Evolutionary conservation across 2,888 invertebrate genomes (phyloP).

Genomic region (Leptinotarsa haldemani): DNA sequence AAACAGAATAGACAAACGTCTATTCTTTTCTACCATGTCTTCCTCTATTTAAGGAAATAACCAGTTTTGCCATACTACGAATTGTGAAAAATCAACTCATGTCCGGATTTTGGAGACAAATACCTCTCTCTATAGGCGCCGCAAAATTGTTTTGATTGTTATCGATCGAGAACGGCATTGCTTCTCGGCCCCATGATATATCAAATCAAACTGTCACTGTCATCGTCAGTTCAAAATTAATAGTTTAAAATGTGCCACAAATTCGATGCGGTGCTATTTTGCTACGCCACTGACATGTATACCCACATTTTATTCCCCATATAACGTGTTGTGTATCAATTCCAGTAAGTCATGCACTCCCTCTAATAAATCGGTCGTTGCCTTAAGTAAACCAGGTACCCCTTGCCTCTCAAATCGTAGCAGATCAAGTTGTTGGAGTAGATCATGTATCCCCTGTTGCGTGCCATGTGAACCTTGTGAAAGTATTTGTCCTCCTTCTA

Average conservation of each 20-base stretch:
- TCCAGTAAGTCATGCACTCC: slow-evolving; percentile 3
- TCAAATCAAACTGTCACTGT: not conserved
- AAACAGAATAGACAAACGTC: too few species aligned
- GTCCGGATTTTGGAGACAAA: too few species aligned
- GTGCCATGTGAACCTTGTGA: not conserved
- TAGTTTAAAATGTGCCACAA: slow-evolving; percentile 1
- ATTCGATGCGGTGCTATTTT: slow-evolving; percentile 14
- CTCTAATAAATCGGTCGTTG: not conserved
- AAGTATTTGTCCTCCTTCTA: not conserved
- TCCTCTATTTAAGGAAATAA: too few species aligned
- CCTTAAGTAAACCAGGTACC: not conserved
- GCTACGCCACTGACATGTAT: not conserved
- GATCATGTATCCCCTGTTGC: not conserved
- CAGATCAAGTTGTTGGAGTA: not conserved
- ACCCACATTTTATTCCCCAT: not conserved
- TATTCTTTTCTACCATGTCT: too few species aligned
- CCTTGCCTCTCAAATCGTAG: not conserved
- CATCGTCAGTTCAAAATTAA: slow-evolving; percentile 6
- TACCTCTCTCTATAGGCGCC: too few species aligned
- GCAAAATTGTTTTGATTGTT: too few species aligned
- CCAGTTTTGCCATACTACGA: too few species aligned
- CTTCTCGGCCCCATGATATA: not conserved
- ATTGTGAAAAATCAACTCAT: too few species aligned
- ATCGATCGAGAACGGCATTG: too few species aligned
- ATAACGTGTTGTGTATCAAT: not conserved